phyloP scores from a whole-genome alignment of 1,140 invertebrate species.

The Nephila pilipes region DNA sequence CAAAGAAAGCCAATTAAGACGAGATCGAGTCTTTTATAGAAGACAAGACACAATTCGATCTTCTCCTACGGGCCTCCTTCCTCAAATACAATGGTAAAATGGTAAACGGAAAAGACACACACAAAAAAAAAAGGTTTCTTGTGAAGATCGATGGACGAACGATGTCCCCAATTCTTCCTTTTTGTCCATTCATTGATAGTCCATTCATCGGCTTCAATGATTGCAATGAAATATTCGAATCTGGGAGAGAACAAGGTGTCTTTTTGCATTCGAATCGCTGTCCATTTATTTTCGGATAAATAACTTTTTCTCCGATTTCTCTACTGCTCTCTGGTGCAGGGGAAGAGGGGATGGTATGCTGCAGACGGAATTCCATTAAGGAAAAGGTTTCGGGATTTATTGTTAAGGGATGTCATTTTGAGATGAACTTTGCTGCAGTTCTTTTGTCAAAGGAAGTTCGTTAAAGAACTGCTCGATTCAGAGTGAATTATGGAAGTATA shows the following conservation, averaged over 20 bases:
- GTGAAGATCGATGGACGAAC: constrained; percentile 30
- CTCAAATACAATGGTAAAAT: constrained; percentile 47
- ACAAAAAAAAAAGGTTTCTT: constrained; percentile 25
- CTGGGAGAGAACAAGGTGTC: constrained; percentile 27
- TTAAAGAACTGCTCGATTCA: background rate
- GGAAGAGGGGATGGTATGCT: background rate
- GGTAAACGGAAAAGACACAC: constrained; percentile 13
- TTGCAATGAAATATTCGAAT: constrained; percentile 24
- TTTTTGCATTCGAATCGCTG: constrained; percentile 58
- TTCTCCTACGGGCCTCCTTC: background rate
- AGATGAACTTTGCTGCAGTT: background rate
- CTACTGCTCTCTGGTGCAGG: background rate
- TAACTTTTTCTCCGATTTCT: constrained; percentile 20
- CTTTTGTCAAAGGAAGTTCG: background rate
- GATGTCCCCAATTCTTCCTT: constrained; percentile 31
- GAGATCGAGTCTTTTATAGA: constrained; percentile 26
- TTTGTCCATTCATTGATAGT: constrained; percentile 20
- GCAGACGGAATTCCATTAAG: constrained; percentile 6
- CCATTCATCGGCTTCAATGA: constrained; percentile 27
- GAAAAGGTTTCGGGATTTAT: constrained; percentile 14
- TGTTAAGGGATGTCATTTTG: background rate
- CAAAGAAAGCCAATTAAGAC: constrained; percentile 59
- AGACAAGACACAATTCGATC: constrained; percentile 9
- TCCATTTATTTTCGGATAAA: constrained; percentile 58
- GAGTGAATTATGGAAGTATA: no score